Base-by-base conservation (phyloP, 2,888 invertebrate genomes). In the Polyommatus iphigenia region DNA sequence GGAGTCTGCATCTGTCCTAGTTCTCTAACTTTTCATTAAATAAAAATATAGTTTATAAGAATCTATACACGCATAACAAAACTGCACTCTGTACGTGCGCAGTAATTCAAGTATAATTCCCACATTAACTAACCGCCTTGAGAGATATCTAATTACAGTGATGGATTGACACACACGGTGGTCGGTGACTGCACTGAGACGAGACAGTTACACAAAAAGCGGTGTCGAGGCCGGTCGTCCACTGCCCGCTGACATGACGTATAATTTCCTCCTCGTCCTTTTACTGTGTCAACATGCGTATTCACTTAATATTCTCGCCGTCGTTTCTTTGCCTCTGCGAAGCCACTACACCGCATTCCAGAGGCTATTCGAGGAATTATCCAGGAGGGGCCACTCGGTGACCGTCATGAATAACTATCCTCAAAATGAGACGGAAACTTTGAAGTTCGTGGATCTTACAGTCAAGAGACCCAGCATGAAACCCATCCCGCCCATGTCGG, bases 271-370 rank as follows among this genome's bases (percentile, higher is more conserved):
- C 1, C 73, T 73, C 46, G 46, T 73, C 20, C n/a, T 41, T 8
- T 46, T 83, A 57, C 67, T 83, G 76, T 79, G 80, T 3, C 82
- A 86, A 18, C 36, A 87, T 85, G 87, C 79, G 5, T 41, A 88
- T 86, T 81, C 95, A 92, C 83, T 89, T 95, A 81, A 96, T 89
- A 79, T 90, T 54, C 87, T 91, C n/a, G 89, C 84, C 7, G 86
- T 96, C 10, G 95, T 96, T 82, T 95, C 95, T 0, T 90, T 96
- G 82, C 93, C 94, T 0, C 94, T 96, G 0, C 94, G 93, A 79
- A 96, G 96, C 80, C 97, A 97, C 85, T 96, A 96, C 82, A 94
- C 95, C 83, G 95, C 96, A 0, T 95, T 95, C 81, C 89, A 94
- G 80, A 93, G 94, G 0, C 86, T 96, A 15, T 87, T 96, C 62